These are phyloP conservation scores for Gambusia affinis DNA, from an alignment of 2,113 vertebrate species.

Conservation along the genomic window DNA sequence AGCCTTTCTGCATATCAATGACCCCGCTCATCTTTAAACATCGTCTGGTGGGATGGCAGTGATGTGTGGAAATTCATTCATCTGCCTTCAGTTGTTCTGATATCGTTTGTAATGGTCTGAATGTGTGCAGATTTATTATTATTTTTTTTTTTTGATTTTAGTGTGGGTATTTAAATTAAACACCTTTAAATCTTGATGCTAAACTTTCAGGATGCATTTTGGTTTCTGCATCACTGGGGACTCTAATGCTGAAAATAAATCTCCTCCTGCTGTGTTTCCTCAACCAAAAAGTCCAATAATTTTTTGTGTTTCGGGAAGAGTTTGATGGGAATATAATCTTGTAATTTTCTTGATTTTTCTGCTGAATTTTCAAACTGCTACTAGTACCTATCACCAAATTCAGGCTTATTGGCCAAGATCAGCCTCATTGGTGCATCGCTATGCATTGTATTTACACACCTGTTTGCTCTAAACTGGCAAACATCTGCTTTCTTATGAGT, in stretches of 20 bases:
- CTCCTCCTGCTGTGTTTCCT: neutral
- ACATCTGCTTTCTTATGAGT: no score
- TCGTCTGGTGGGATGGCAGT: constrained; percentile 34
- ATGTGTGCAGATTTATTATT: neutral
- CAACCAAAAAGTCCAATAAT: no score
- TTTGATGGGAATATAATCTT: no score
- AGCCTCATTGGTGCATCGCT: no score
- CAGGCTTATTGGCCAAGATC: no score
- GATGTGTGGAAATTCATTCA: neutral
- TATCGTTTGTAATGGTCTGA: neutral
- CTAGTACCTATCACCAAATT: no score
- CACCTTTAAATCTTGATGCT: neutral
- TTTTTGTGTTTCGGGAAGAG: no score
- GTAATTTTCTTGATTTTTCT: no score
- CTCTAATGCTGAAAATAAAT: neutral
- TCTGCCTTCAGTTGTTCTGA: neutral
- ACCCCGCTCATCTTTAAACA: constrained; percentile 55
- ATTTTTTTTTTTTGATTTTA: neutral
- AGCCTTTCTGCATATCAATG: constrained; percentile 55
- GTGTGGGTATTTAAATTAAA: neutral
- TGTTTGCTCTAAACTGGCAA: no score
- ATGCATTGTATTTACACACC: no score
- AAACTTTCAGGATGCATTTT: neutral
- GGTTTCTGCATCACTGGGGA: neutral
- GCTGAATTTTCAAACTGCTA: no score